Evolutionary conservation across 1,140 invertebrate genomes (phyloP).

Genomic region (Telenomus remus): DNA sequence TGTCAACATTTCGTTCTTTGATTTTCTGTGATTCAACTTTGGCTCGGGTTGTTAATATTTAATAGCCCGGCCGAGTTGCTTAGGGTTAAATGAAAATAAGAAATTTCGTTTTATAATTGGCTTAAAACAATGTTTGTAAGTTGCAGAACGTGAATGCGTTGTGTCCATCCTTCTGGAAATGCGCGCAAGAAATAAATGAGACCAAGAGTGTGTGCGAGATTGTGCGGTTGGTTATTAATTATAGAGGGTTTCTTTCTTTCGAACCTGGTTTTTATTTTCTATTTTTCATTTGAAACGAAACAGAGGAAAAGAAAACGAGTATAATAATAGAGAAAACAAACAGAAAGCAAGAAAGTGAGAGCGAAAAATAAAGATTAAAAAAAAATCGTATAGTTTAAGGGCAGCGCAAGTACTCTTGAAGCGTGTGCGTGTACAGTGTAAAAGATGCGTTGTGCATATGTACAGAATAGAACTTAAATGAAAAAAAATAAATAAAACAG

Average conservation of each 20-base stretch:
- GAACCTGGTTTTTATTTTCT: too few species aligned
- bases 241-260: background rate
- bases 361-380: conserved; percentile 1
- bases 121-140: conserved; percentile 12
- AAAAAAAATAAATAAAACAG: too few species aligned
- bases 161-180: conserved; percentile 64
- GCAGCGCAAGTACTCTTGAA: conserved; percentile 68
- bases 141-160: conserved; percentile 45
- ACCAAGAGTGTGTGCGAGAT: conserved; percentile 31
- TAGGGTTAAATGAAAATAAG: conserved; percentile 43
- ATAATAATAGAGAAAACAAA: too few species aligned
- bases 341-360: conserved; percentile 13
- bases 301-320: too few species aligned
- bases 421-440: conserved; percentile 75
- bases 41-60: conserved; percentile 57
- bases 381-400: conserved; percentile 61
- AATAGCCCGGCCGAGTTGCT: conserved; percentile 28
- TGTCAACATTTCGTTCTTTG: conserved; percentile 33
- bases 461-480: conserved; percentile 73
- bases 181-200: conserved; percentile 32
- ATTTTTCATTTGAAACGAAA: too few species aligned
- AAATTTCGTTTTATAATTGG: conserved; percentile 34
- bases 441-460: conserved; percentile 76
- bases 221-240: background rate
- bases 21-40: conserved; percentile 60